Percentiles rank a stretch among this genome's conserved stretches.
These are phyloP conservation scores for Rhabdomys pumilio DNA, from an alignment of 2,797 vertebrate species.

Conservation along the genomic window DNA sequence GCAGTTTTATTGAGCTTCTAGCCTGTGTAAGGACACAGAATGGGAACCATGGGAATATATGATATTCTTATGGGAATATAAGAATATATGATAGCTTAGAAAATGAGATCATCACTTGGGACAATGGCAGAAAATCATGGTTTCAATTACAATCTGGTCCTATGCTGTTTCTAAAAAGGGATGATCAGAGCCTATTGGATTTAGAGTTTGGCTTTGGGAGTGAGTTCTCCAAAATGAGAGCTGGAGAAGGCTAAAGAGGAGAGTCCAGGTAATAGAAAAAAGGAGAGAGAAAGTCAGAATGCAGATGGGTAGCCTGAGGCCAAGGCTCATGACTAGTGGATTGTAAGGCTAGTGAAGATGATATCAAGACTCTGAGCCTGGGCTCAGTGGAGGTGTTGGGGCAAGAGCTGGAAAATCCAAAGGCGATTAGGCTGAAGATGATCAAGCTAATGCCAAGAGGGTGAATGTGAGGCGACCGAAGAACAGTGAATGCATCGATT, in stretches of 20 bases:
- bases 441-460: neutral
- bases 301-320: neutral
- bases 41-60: neutral
- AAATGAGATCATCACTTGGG: slow-evolving; percentile 17
- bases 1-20: neutral
- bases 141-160: neutral
- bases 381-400: too few relatives aligned
- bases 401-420: neutral
- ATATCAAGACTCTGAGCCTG: neutral
- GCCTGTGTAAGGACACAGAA: slow-evolving; percentile 29
- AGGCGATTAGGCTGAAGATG: neutral
- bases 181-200: neutral
- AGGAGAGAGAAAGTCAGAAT: neutral
- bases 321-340: neutral
- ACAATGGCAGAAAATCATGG: slow-evolving; percentile 31
- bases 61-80: too few relatives aligned
- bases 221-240: neutral
- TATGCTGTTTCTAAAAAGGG: neutral
- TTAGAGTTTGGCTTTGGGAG: slow-evolving; percentile 3
- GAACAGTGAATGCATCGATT: neutral
- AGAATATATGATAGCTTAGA: slow-evolving; percentile 40
- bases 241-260: neutral
- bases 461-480: neutral
- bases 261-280: neutral
- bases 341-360: neutral